Evolutionary conservation across 1,140 invertebrate genomes (phyloP).

Genomic region (Drosophila funebris): DNA sequence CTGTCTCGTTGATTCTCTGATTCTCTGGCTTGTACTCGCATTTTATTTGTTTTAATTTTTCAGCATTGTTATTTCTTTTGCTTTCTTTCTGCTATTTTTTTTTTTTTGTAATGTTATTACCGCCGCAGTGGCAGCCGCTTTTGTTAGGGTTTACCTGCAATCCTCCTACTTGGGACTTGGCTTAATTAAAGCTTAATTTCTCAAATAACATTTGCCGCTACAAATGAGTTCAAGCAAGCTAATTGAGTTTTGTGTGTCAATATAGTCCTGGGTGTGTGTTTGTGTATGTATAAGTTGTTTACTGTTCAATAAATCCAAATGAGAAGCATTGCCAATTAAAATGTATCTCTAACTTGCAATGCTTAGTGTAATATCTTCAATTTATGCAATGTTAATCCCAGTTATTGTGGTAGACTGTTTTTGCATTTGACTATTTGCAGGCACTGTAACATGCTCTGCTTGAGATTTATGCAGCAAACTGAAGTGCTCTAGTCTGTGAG

Average conservation of each 20-base stretch:
- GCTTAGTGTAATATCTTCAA: slow-evolving; percentile 19
- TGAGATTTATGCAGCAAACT: slow-evolving; percentile 23
- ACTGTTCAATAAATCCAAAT: slow-evolving; percentile 57
- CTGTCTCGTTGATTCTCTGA: slow-evolving; percentile 14
- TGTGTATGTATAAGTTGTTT: slow-evolving; percentile 15
- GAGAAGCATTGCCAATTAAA: slow-evolving; percentile 19
- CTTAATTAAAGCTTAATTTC: slow-evolving; percentile 76
- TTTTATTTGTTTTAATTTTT: slow-evolving; percentile 62
- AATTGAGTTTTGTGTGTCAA: slow-evolving; percentile 56
- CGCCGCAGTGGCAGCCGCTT: slow-evolving; percentile 33
- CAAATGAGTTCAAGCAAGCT: slow-evolving; percentile 67
- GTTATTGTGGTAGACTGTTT: neutral
- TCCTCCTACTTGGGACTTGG: slow-evolving; percentile 43
- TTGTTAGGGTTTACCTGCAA: slow-evolving; percentile 53
- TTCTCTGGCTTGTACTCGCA: slow-evolving; percentile 20
- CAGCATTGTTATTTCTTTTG: slow-evolving; percentile 25
- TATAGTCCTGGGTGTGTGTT: neutral
- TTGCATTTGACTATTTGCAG: slow-evolving; percentile 7
- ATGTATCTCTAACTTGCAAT: slow-evolving; percentile 19
- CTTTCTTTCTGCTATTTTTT: slow-evolving; percentile 21
- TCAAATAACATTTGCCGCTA: slow-evolving; percentile 64
- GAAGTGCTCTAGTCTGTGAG: slow-evolving; percentile 16
- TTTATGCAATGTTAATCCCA: neutral
- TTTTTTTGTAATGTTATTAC: slow-evolving; percentile 58
- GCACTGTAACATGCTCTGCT: neutral